Percentiles rank a stretch among this genome's conserved stretches.
Conservation (phyloP, 2,797 vertebrate species). For the Eremophila alpestris region DNA sequence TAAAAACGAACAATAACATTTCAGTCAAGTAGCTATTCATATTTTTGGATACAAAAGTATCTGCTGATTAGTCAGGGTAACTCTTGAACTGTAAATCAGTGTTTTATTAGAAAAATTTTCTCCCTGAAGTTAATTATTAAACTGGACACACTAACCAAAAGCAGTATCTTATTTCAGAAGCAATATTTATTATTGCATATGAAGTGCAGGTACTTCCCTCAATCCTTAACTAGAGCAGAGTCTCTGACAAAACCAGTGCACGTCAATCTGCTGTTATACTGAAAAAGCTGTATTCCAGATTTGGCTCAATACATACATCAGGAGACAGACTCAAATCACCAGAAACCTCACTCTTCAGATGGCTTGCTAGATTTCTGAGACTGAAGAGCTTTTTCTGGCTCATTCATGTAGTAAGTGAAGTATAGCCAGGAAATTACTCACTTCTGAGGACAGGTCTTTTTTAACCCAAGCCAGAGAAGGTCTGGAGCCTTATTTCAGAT, state of each 20-base stretch:
- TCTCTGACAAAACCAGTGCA: background rate
- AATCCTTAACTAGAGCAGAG: background rate
- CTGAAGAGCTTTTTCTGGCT: conserved; percentile 5
- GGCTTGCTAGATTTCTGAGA: background rate
- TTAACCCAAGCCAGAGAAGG: background rate
- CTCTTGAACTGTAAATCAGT: background rate
- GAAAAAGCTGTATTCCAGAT: background rate
- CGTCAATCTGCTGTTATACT: background rate
- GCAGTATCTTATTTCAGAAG: background rate
- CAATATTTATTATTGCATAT: background rate
- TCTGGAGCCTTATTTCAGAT: background rate
- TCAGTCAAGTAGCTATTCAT: background rate
- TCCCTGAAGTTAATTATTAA: background rate
- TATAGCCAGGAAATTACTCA: background rate
- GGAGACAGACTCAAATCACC: background rate
- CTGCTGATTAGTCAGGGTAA: background rate
- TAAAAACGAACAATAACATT: background rate
- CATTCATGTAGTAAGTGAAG: background rate
- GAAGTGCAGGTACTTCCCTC: background rate
- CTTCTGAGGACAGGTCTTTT: background rate
- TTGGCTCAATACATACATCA: background rate
- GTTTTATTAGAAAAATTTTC: background rate
- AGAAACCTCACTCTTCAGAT: background rate
- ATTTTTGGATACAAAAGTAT: background rate
- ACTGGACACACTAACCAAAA: background rate